Percentiles rank a stretch among this genome's conserved stretches.
These are phyloP conservation scores for Metellina segmentata DNA, from an alignment of 2,888 invertebrate species.

Conservation along the genomic window DNA sequence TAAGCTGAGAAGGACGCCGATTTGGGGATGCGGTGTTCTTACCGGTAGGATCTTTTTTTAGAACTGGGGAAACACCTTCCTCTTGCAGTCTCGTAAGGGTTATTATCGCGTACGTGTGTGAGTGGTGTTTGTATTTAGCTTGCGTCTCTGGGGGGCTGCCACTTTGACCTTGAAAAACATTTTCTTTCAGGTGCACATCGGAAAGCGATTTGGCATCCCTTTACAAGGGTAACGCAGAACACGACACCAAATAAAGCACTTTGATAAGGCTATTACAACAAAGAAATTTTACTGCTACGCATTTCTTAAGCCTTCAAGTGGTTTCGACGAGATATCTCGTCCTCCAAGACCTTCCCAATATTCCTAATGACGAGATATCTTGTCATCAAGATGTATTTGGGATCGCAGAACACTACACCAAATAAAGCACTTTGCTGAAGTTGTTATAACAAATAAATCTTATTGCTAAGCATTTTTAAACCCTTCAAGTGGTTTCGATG, in stretches of 20 bases:
- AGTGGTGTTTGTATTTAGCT: slow-evolving; percentile 51
- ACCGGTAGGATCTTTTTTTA: slow-evolving; percentile 50
- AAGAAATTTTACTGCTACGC: too few species aligned
- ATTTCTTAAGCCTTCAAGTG: too few species aligned
- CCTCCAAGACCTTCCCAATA: too few species aligned
- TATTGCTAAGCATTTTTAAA: too few species aligned
- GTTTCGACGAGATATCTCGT: too few species aligned
- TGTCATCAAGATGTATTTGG: too few species aligned
- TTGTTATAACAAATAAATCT: background rate
- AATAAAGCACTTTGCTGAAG: background rate
- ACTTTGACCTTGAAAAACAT: slow-evolving; percentile 40
- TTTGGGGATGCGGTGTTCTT: slow-evolving; percentile 63
- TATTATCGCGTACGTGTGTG: slow-evolving; percentile 44
- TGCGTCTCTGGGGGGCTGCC: slow-evolving; percentile 9
- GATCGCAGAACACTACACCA: background rate
- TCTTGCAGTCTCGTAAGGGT: slow-evolving; percentile 51
- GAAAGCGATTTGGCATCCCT: background rate
- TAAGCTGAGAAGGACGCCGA: slow-evolving; percentile 63
- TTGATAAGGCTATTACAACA: background rate
- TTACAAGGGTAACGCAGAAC: background rate
- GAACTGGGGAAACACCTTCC: slow-evolving; percentile 65
- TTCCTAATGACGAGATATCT: too few species aligned
- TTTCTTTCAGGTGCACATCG: background rate
- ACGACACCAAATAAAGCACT: background rate
- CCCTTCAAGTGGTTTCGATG: too few species aligned